These are phyloP conservation scores for Myopa tessellatipennis DNA, from an alignment of 2,888 invertebrate genomes.

Conservation along the genomic window DNA sequence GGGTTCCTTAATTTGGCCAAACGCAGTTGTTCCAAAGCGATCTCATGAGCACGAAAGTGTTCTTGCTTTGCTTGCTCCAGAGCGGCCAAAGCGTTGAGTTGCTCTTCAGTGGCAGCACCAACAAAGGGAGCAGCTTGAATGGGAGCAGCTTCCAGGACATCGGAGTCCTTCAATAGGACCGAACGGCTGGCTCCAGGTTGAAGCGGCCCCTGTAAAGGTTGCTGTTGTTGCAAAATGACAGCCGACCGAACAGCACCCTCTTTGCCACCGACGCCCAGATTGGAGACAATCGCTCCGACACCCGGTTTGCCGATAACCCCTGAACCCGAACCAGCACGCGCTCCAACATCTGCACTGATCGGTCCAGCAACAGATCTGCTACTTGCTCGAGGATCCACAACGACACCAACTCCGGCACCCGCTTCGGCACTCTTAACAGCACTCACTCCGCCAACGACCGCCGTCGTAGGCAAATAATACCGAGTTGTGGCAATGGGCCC, in stretches of 20 bases:
- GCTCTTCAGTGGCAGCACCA: not conserved
- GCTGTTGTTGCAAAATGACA: not conserved
- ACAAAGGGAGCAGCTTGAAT: constrained; percentile 35
- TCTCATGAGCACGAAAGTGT: constrained; percentile 63
- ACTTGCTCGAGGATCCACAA: not conserved
- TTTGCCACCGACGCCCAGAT: not conserved
- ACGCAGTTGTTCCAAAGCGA: constrained; percentile 62
- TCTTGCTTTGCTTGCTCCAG: constrained; percentile 60
- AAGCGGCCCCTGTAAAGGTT: not conserved
- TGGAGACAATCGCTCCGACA: constrained; percentile 9
- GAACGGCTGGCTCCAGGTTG: not conserved
- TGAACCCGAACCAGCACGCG: not conserved
- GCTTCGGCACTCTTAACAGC: not conserved
- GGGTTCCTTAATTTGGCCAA: constrained; percentile 55
- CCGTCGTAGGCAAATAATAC: constrained; percentile 31
- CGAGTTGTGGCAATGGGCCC: not conserved
- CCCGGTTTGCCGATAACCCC: constrained; percentile 19
- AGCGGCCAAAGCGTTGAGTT: constrained; percentile 46
- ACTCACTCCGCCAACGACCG: not conserved
- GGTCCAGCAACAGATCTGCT: too few relatives aligned
- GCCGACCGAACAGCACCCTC: not conserved
- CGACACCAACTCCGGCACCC: not conserved
- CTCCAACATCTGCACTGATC: not conserved
- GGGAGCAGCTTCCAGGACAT: not conserved
- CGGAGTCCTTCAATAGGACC: not conserved